Evolutionary conservation across 2,113 vertebrate genomes (phyloP).

Genomic region (Actinemys pallida): DNA sequence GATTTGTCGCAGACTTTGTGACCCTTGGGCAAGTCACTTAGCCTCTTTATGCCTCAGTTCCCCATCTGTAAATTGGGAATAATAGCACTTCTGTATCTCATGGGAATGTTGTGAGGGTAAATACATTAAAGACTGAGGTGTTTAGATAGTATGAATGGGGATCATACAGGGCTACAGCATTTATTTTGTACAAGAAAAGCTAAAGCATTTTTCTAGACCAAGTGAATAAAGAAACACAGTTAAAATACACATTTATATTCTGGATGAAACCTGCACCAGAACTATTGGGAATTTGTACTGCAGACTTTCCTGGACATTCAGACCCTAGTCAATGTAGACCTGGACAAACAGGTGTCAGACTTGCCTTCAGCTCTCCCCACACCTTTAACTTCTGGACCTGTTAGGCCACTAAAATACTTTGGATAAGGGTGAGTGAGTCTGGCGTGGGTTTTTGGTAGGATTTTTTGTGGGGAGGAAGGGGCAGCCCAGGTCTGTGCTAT

Average conservation of each 20-base stretch:
- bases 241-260: neutral
- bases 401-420: neutral
- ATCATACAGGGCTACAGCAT: neutral
- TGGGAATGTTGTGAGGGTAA: neutral
- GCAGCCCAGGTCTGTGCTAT: neutral
- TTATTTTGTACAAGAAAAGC: neutral
- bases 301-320: neutral
- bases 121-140: neutral
- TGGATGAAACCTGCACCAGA: neutral
- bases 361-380: neutral
- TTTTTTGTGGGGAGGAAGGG: neutral
- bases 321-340: neutral
- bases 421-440: neutral
- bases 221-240: neutral
- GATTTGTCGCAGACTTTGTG: neutral
- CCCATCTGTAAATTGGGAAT: neutral
- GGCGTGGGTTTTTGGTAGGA: neutral
- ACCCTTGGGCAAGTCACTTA: neutral
- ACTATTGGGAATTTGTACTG: neutral
- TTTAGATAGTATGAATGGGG: accelerated
- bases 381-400: neutral
- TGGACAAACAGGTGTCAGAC: neutral
- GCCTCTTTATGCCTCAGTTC: neutral
- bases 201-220: neutral
- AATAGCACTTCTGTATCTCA: neutral